phyloP scores from a whole-genome alignment of 2,797 vertebrate genomes.

The Brachymystax lenok region DNA sequence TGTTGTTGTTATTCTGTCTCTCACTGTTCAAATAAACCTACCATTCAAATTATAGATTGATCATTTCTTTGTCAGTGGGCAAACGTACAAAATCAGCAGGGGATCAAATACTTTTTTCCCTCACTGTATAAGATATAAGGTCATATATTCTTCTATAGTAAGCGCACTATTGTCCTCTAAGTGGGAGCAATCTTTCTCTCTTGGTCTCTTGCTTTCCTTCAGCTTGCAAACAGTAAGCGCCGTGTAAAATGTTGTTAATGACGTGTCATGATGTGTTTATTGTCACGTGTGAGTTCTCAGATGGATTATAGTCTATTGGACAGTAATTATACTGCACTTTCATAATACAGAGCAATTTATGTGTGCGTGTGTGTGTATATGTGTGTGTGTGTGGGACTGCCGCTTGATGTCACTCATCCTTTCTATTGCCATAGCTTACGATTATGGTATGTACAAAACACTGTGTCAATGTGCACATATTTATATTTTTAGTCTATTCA shows the following conservation, averaged over 20 bases:
- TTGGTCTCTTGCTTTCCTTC: background rate
- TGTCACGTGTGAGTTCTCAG: slow-evolving; percentile 29
- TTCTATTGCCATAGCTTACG: background rate
- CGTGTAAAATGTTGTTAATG: background rate
- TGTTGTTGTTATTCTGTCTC: too few species aligned
- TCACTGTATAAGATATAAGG: background rate
- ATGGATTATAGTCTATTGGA: slow-evolving; percentile 58
- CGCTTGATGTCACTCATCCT: background rate
- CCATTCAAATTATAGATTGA: too few species aligned
- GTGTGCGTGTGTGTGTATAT: background rate
- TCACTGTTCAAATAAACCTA: too few species aligned
- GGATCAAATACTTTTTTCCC: too few species aligned
- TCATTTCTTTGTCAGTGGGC: too few species aligned
- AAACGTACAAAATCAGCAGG: too few species aligned
- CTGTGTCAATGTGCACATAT: background rate
- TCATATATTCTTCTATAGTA: background rate
- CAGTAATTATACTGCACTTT: slow-evolving; percentile 14
- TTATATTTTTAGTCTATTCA: background rate
- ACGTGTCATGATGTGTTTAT: background rate
- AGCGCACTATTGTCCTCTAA: background rate
- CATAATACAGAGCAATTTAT: background rate
- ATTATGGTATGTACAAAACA: background rate
- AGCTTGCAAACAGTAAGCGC: background rate
- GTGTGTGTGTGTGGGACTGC: slow-evolving; percentile 9
- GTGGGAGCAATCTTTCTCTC: background rate